Base-by-base conservation (phyloP, 2,888 invertebrate genomes). In the Thecocarcelia acutangulata region DNA sequence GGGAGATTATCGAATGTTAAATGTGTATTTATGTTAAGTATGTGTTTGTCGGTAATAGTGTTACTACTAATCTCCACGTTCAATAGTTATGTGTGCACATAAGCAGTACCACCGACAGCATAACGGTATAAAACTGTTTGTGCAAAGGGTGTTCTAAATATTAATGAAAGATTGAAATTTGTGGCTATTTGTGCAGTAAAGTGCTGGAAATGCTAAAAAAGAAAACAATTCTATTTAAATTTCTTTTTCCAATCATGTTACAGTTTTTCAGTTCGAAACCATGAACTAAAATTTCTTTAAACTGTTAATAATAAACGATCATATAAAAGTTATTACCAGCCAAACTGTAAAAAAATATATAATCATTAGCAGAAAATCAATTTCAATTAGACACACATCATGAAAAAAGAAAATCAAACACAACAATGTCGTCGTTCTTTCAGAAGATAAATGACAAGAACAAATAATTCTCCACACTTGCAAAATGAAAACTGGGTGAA, bases 401-500 rank as follows among this genome's bases (percentile, higher is more conserved):
- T 13, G 15, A 52, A 54, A 13, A 1, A 46, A n/a, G n/a, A 37
- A 40, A 40, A 13, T 17, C 24, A 59, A 40, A 17, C 8, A 44
- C 24, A 64, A 64, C 37, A 77, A 56, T 58, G 42, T 59, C 42
- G 8, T 33, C 28, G 28, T 48, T 17, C 75, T 48, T 40, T 28
- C 13, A 42, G 58, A 66, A 52, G 50, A 78, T 78, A 58, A 78
- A 78, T 78, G 77, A 64, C 54, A 44, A 44, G 17, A 78, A 70
- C 54, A 70, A 63, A 64, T 72, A 52, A 28, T 70, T 64, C 21
- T 64, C 63, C 50, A 80, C 63, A 75, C 75, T 75, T 75, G 58
- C 73, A 54, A 52, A 73, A 68, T 54, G 13, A 6, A 66, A 48
- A 12, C 15, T 13, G n/a, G 6, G 13, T 6, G 8, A 5, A 3